Evolutionary conservation across 2,113 vertebrate species (phyloP).

Genomic region (Hypocryptadius cinnamomeus): DNA sequence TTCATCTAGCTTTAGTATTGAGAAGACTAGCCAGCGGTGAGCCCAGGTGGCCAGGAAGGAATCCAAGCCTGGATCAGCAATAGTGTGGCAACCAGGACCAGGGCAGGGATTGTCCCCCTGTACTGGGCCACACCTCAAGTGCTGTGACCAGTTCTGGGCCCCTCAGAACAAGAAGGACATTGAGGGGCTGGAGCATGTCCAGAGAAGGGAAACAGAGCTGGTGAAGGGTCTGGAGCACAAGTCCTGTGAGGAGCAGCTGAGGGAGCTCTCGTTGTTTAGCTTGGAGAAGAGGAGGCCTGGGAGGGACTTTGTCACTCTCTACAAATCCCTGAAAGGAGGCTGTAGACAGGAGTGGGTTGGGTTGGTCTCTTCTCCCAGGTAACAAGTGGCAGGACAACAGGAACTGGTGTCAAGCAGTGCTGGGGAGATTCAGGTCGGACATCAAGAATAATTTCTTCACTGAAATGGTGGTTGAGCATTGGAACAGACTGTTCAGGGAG

Average conservation of each 20-base stretch:
- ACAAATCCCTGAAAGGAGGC: background rate
- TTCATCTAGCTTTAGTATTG: background rate
- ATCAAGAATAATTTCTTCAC: background rate
- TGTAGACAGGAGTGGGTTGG: too few relatives aligned
- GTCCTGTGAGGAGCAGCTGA: background rate
- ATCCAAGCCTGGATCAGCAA: background rate
- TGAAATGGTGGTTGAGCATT: background rate
- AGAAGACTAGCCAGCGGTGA: background rate
- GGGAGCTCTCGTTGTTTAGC: accelerated
- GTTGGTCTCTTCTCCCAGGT: background rate
- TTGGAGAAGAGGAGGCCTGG: background rate
- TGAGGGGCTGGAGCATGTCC: accelerated
- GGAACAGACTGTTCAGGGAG: background rate
- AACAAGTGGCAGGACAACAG: background rate
- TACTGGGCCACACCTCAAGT: accelerated
- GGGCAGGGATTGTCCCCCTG: background rate
- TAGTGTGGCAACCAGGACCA: background rate
- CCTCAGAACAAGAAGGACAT: accelerated
- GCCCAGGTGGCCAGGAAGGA: background rate
- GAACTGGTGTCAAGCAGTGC: background rate
- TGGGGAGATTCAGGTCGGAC: background rate
- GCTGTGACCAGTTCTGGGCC: background rate
- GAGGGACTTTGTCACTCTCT: background rate
- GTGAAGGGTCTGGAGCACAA: background rate
- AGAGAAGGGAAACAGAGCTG: accelerated